Conservation (phyloP, 2,113 vertebrate species). For the Vombatus ursinus region DNA sequence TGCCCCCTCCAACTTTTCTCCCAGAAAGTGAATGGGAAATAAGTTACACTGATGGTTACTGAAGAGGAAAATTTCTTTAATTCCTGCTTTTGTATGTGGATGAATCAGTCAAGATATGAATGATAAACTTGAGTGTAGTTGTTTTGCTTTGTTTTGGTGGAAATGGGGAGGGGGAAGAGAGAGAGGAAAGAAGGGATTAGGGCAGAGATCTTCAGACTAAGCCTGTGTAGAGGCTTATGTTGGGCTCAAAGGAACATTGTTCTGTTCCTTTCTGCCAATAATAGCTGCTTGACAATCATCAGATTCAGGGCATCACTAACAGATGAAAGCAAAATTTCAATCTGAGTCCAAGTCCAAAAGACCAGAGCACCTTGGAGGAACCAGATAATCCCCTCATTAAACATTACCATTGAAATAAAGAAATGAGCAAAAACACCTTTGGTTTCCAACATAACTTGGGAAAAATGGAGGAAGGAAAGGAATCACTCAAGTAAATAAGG, state of each 20-base stretch:
- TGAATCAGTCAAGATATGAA: background rate
- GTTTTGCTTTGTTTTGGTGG: background rate
- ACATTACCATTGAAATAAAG: constrained; percentile 21
- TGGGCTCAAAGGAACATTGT: background rate
- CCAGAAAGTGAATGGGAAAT: background rate
- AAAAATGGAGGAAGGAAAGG: background rate
- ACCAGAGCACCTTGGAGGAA: constrained; percentile 19
- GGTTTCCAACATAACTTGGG: constrained; percentile 16
- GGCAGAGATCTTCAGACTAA: constrained; percentile 20
- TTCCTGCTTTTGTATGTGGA: background rate
- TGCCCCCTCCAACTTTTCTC: background rate
- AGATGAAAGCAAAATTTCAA: constrained; percentile 43
- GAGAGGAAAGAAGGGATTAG: background rate
- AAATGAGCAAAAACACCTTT: background rate
- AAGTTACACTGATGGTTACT: no score
- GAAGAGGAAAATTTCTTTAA: no score
- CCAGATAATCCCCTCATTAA: constrained; percentile 40
- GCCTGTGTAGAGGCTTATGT: background rate
- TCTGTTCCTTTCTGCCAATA: constrained; percentile 34
- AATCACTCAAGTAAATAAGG: constrained; percentile 44
- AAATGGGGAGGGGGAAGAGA: background rate
- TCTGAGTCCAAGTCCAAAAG: background rate
- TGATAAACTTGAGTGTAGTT: background rate
- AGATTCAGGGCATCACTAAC: constrained; percentile 11
- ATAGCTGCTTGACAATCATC: constrained; percentile 38